Percentiles rank a stretch among this genome's conserved stretches.
Evolutionary conservation across 1,140 invertebrate genomes (phyloP).

Genomic region (Battus philenor): DNA sequence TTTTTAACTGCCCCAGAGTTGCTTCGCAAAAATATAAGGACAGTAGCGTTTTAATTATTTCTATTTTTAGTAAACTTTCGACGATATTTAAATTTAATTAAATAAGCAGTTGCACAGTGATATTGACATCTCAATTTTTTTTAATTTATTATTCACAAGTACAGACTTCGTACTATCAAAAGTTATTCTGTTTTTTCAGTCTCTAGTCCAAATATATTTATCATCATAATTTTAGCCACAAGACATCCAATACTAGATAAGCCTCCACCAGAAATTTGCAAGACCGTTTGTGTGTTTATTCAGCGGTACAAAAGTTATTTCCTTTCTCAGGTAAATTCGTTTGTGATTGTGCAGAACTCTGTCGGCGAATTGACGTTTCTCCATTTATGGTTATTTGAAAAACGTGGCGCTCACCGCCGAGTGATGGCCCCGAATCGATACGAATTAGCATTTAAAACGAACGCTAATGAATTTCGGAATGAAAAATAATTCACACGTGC

Average conservation of each 20-base stretch:
- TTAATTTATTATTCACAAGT: no score
- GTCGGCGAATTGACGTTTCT: constrained; percentile 3
- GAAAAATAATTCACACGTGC: constrained; percentile 26
- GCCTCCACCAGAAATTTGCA: no score
- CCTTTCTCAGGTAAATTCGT: background rate
- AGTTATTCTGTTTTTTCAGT: no score
- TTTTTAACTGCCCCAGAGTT: constrained; percentile 27
- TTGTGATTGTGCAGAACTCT: constrained; percentile 16
- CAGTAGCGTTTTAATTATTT: background rate
- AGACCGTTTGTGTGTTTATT: no score
- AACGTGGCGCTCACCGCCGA: constrained; percentile 19
- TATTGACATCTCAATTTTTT: no score
- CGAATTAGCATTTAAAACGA: constrained; percentile 45
- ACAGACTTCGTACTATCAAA: no score
- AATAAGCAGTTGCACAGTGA: no score
- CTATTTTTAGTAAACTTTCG: background rate
- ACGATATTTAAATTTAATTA: background rate
- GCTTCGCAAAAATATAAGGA: background rate
- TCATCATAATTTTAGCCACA: no score
- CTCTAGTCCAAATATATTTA: no score
- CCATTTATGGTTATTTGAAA: constrained; percentile 21
- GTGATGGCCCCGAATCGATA: constrained; percentile 23
- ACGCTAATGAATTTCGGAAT: constrained; percentile 29
- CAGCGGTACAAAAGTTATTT: background rate
- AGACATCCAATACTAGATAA: no score